Percentiles rank a stretch among this genome's conserved stretches.
These are phyloP conservation scores for Sus scrofa DNA, from an alignment of 2,113 vertebrate genomes.

Conservation along the genomic window T2T-Sscrofa CM000826.6:151204001-151204500, in stretches of 20 bases:
- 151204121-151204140: neutral
- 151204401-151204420: too few species aligned
- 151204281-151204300: neutral
- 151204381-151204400: too few species aligned
- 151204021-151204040: too few species aligned
- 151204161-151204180: neutral
- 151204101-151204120: neutral
- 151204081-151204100: neutral
- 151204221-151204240: neutral
- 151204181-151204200: neutral
- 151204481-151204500: neutral
- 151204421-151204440: too few species aligned
- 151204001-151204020: too few species aligned
- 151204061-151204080: neutral
- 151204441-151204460: too few species aligned
- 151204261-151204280: neutral
- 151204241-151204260: too few species aligned
- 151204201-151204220: fast-evolving
- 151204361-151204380: too few species aligned
- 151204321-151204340: too few species aligned
- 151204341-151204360: neutral
- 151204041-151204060: too few species aligned
- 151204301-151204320: neutral
- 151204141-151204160: fast-evolving
- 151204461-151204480: too few species aligned